phyloP scores from a whole-genome alignment of 2,888 invertebrate species.

The Apodemia zela region DNA sequence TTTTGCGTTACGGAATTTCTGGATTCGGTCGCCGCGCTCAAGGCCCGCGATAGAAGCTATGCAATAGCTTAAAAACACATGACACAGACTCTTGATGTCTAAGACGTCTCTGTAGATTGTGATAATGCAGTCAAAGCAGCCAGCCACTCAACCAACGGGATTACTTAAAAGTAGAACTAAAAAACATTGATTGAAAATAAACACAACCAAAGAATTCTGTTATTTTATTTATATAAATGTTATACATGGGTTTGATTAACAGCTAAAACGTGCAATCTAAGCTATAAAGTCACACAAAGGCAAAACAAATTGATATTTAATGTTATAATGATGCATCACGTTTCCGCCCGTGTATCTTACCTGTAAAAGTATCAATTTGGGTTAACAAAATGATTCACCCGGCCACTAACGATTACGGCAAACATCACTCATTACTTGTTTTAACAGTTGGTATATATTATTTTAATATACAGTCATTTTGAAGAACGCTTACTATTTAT shows the following conservation, averaged over 20 bases:
- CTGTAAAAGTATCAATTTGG: constrained; percentile 15
- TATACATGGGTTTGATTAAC: neutral
- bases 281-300: constrained; percentile 15
- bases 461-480: neutral
- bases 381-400: neutral
- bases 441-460: constrained; percentile 1
- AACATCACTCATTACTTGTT: constrained; percentile 9
- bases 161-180: too few species aligned
- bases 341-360: constrained; percentile 14
- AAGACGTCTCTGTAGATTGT: too few species aligned
- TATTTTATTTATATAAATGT: too few species aligned
- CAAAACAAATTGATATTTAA: constrained; percentile 21
- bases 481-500: neutral
- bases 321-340: constrained; percentile 18
- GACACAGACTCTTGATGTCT: too few species aligned
- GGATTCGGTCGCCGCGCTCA: too few species aligned
- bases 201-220: too few species aligned
- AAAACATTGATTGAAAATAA: too few species aligned
- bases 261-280: constrained; percentile 10
- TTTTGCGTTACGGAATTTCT: too few species aligned
- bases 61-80: too few species aligned
- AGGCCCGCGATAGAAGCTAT: too few species aligned
- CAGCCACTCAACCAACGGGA: too few species aligned
- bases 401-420: neutral
- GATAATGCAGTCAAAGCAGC: too few species aligned